Base-by-base conservation (phyloP, 2,797 vertebrate species). In the Otolemur crassicaudatus region DNA sequence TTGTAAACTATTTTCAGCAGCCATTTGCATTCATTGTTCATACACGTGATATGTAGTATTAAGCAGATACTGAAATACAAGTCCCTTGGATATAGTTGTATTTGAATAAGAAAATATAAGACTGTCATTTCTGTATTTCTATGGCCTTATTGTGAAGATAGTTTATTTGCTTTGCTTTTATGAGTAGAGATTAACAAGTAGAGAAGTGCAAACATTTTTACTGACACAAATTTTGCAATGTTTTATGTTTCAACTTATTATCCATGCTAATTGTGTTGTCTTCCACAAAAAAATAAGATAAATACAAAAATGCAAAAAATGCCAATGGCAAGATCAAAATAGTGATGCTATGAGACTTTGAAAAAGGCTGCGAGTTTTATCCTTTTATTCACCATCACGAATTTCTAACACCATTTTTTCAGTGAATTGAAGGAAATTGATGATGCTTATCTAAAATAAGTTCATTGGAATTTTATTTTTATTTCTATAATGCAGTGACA, bases 1-100 rank as follows among this genome's bases (percentile, higher is more conserved):
- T 96, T 96, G 94, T 79, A 93, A 97, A 95, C 22, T n/a, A 79
- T 95, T 95, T 95, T 84, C 25, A 97, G 93, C 76, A 87, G 29
- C 11, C 11, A 88, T 95, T 98, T 97, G 9, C 65, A 77, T 96
- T 69, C 25, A 83, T 11, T 90, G 31, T 10, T 8, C 20, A 10
- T 43, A 58, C 14, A 17, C 72, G 29, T 95, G 82, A 60, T 56
- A 16, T 69, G 29, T 95, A 80, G 60, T 60, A 91, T 34, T 92
- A 94, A 87, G 7, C 11, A 95, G 7, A 93, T 69, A 72, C 20
- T 97, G 61, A 98, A 96, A 61, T 3, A 12, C 25, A 95, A 85
- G 13, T 16, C 87, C 90, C 60, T 69, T 84, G 16, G 60, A 60
- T 80, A 75, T 22, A 73, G 5, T 2, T 60, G 29, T 20, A 82